A percentile compares a stretch with the other conserved stretches of the same genome.
phyloP scores from a whole-genome alignment of 2,113 vertebrate genomes.

The Charina bottae region DNA sequence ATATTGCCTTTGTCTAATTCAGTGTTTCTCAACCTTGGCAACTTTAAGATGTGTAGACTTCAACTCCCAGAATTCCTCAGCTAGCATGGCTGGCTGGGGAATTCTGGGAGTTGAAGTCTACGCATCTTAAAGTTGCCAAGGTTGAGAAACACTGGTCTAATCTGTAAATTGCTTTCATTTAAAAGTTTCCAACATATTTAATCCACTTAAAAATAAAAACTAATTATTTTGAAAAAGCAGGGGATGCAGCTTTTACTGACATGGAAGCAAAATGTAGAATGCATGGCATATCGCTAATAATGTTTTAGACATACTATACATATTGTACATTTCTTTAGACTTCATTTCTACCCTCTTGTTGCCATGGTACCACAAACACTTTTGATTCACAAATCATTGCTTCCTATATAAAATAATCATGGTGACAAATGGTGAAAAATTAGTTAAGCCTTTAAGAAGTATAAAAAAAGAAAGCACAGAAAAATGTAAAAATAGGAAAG shows the following conservation, averaged over 20 bases:
- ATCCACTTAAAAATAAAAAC: background rate
- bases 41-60: too few relatives aligned
- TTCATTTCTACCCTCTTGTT: background rate
- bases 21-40: too few relatives aligned
- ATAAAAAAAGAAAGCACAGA: background rate
- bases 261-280: background rate
- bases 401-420: slow-evolving; percentile 15
- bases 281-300: background rate
- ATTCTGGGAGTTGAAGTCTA: too few relatives aligned
- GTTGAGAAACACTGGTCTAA: background rate
- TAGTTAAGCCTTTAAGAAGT: background rate
- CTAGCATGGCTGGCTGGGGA: too few relatives aligned
- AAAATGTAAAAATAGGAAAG: background rate
- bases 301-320: background rate
- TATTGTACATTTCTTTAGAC: background rate
- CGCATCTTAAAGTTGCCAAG: too few relatives aligned
- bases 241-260: background rate
- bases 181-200: background rate
- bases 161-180: background rate
- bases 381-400: background rate
- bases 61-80: too few relatives aligned
- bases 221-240: background rate
- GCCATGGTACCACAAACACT: slow-evolving; percentile 19
- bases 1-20: background rate
- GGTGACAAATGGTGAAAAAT: background rate